These are phyloP conservation scores for Zonitis immaculata DNA, from an alignment of 2,888 invertebrate genomes.

Conservation along the genomic window DNA sequence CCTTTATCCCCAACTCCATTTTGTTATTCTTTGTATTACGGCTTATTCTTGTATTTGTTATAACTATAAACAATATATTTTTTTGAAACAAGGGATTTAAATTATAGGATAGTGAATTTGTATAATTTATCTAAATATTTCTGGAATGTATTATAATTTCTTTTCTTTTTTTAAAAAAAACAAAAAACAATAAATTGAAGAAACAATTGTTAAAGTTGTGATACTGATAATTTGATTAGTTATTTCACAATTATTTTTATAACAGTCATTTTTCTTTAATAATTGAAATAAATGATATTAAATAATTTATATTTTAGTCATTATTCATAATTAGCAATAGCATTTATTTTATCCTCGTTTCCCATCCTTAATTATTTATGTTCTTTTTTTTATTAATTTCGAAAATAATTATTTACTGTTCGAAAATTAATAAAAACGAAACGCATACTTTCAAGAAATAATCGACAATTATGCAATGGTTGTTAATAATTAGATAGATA, in stretches of 20 bases:
- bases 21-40: neutral
- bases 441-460: neutral
- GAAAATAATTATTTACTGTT: neutral
- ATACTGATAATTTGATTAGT: constrained; percentile 5
- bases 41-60: neutral
- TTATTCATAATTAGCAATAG: constrained; percentile 39
- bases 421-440: constrained; percentile 12
- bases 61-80: constrained; percentile 9
- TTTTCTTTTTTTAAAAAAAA: no score
- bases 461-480: neutral
- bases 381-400: constrained; percentile 5
- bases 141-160: constrained; percentile 2
- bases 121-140: neutral
- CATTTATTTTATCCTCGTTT: constrained; percentile 30
- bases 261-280: constrained; percentile 14
- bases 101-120: neutral
- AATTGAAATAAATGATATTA: constrained; percentile 41
- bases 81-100: neutral
- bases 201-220: constrained; percentile 1
- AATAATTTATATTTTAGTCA: constrained; percentile 42
- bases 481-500: neutral
- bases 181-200: constrained; percentile 1
- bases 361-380: constrained; percentile 17
- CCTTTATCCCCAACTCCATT: neutral
- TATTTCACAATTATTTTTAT: constrained; percentile 6